Evolutionary conservation across 2,113 vertebrate species (phyloP), one percentile per base, ranked within the genome.

Genomic region (Gallinago media): DNA sequence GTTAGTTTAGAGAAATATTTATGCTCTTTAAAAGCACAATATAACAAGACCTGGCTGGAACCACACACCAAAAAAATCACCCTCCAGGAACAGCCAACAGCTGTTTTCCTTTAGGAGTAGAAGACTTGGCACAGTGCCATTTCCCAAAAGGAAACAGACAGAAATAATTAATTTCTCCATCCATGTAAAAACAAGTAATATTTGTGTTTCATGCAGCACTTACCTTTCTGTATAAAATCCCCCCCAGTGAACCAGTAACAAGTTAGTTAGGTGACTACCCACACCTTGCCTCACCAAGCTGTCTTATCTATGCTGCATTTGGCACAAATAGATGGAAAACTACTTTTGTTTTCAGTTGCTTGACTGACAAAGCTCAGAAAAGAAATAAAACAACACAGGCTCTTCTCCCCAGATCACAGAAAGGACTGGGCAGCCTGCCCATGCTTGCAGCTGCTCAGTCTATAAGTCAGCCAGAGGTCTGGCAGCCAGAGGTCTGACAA

Each of bases 41-140:
- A 3, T 38, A 89, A 77, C 85, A 94, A 83, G 79, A 94, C 42
- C 38, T 80, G 54, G 38, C 88, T 84, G 42, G 85, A 96, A 96
- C 13, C 8, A 50, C 36, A 75, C 13, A 70, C 3, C 20, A 22
- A 18, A 17, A 49, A 88, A 62, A n/a, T 2, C 9, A 73, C 46
- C 40, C 68, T 80, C 58, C 73, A 77, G 42, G 36, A 90, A 88
- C 4, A 90, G 87, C 11, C 46, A 94, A 90, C 63, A 94, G 88
- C 36, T 90, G 68, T 90, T 95, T 84, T 86, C 72, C 92, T 94
- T 84, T 42, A 92, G 91, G 82, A 89, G 25, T 13, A 72, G 25
- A 80, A 76, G 55, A 83, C 17, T 38, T 88, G 88, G 75, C 91
- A 93, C 25, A 72, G 16, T 32, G 82, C 58, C 85, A 94, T 18